Conservation (phyloP, 2,113 vertebrate genomes). For the Antechinus stuartii region DNA sequence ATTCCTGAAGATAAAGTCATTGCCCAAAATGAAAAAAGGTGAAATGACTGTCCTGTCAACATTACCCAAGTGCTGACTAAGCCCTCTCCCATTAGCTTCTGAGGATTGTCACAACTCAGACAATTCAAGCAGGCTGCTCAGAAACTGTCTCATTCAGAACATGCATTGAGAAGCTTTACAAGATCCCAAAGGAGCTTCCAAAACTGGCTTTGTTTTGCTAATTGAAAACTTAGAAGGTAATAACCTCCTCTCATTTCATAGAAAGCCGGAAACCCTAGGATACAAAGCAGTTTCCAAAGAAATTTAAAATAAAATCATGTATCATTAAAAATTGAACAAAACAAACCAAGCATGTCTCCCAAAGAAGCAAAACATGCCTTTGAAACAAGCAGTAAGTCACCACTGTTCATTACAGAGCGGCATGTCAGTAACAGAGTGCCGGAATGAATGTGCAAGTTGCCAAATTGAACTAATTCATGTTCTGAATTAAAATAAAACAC, state of each 20-base stretch:
- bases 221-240: slow-evolving; percentile 80
- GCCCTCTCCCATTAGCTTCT: slow-evolving; percentile 66
- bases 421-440: slow-evolving; percentile 67
- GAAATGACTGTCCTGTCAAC: slow-evolving; percentile 49
- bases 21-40: neutral
- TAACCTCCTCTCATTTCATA: slow-evolving; percentile 71
- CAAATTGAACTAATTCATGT: slow-evolving; percentile 78
- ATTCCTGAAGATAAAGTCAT: neutral
- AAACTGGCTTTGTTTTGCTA: slow-evolving; percentile 79
- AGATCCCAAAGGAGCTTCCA: slow-evolving; percentile 76
- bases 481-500: slow-evolving; percentile 79
- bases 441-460: slow-evolving; percentile 69
- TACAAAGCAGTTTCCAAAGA: slow-evolving; percentile 74
- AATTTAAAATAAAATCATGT: slow-evolving; percentile 78
- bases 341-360: slow-evolving; percentile 52
- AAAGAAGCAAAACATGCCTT: slow-evolving; percentile 68
- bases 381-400: slow-evolving; percentile 66
- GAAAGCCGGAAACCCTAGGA: slow-evolving; percentile 73
- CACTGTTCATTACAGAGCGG: slow-evolving; percentile 53
- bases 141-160: slow-evolving; percentile 77
- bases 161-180: slow-evolving; percentile 75
- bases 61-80: slow-evolving; percentile 45
- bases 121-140: slow-evolving; percentile 73
- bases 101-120: slow-evolving; percentile 67
- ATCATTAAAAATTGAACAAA: slow-evolving; percentile 76